A percentile compares a stretch with the other conserved stretches of the same genome.
These are phyloP conservation scores for Cylloceria caligata DNA, from an alignment of 2,888 invertebrate genomes.

Conservation along the genomic window DNA sequence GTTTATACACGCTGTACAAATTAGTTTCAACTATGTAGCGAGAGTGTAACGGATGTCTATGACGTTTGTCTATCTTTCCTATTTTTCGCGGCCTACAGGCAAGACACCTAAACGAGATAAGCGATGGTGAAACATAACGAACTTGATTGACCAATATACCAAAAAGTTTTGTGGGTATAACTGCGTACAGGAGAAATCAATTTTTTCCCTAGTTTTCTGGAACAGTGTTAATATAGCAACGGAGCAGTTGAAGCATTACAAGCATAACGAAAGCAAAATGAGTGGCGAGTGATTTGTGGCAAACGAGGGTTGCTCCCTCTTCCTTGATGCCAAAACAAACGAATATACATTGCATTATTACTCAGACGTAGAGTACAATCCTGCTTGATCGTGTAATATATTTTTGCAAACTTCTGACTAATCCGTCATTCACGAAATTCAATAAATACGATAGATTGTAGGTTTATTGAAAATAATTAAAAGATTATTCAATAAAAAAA, in stretches of 20 bases:
- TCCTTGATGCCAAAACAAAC: neutral
- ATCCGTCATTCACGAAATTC: neutral
- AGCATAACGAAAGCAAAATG: neutral
- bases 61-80: too few species aligned
- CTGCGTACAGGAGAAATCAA: neutral
- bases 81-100: too few species aligned
- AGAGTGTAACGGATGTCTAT: too few species aligned
- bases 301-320: neutral
- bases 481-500: neutral
- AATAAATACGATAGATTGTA: neutral
- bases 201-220: neutral
- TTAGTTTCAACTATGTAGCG: too few species aligned
- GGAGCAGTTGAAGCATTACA: neutral
- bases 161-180: constrained; percentile 1
- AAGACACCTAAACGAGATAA: too few species aligned
- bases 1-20: too few species aligned
- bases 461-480: neutral
- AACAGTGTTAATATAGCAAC: neutral
- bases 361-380: neutral
- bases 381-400: neutral
- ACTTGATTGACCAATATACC: constrained; percentile 13
- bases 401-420: neutral
- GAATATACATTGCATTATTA: neutral
- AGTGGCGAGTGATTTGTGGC: neutral
- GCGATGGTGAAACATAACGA: constrained; percentile 26